Base-by-base conservation (phyloP, 2,113 vertebrate genomes). In the Stegastes partitus region DNA sequence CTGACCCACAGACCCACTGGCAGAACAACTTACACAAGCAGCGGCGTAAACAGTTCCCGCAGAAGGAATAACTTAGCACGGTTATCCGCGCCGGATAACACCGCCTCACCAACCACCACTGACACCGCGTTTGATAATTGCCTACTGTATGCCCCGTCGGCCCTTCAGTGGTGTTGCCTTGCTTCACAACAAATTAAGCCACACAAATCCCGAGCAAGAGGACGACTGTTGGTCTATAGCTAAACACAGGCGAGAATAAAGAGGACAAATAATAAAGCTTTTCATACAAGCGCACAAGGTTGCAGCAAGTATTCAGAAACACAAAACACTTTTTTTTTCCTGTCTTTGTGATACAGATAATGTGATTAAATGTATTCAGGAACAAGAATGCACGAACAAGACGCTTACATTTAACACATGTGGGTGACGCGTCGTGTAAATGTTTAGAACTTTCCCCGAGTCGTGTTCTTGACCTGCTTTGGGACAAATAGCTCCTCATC, bases 71-170 rank as follows among this genome's bases (percentile, higher is more conserved):
- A 21, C 56, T 71, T 31, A 64, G 47, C 39, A 63, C 37, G 25
- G 70, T 26, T 79, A 62, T 61, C 18, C 18, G 26, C 67, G 44
- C 11, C 37, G 55, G 59, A 63, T 42, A 42, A 26, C 23, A 37
- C 55, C 2, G 15, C 53, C 22, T 47, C 55, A 57, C 61, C n/a
- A 45, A 72, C 70, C 62, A 61, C 42, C 4, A 21, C 62, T 67
- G 80, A 81, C 70, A 79, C 45, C 19, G 51, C 15, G 22, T 44
- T 65, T 74, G 66, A 68, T 86, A 81, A 86, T 83, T 83, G 86
- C 79, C 19, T 54, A 26, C 51, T 49, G 47, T 28, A 26, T 65
- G 72, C 28, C 49, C 72, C 34, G 26, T 63, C 16, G 44, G 44
- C 68, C 64, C 58, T 58, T 78, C 62, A 64, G 69, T 53, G 37